These are phyloP conservation scores for Aplysia californica DNA, from an alignment of 1,140 invertebrate species.

Conservation along the genomic window DNA sequence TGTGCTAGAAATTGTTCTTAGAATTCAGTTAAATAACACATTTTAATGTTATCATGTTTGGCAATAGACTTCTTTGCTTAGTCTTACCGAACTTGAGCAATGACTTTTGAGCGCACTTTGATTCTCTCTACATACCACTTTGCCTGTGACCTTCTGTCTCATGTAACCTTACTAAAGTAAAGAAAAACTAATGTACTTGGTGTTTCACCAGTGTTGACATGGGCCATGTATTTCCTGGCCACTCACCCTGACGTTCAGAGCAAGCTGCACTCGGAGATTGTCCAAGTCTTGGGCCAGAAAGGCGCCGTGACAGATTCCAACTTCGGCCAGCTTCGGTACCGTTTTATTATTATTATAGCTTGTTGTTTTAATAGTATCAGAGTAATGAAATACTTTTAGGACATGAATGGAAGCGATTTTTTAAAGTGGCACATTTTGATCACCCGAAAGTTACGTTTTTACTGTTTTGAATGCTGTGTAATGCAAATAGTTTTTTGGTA, in stretches of 20 bases:
- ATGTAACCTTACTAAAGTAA: no score
- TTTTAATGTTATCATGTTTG: no score
- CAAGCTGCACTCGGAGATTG: no score
- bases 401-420: neutral
- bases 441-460: neutral
- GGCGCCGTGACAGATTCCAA: conserved; percentile 39
- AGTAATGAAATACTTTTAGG: neutral
- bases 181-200: no score
- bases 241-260: no score
- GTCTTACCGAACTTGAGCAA: neutral
- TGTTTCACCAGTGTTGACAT: conserved; percentile 63
- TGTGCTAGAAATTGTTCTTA: no score
- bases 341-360: neutral
- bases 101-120: neutral
- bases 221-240: no score
- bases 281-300: conserved; percentile 38
- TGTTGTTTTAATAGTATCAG: neutral
- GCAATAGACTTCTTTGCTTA: no score
- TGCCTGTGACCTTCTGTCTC: neutral
- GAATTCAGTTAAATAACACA: no score
- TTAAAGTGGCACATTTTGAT: neutral
- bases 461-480: no score
- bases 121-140: neutral
- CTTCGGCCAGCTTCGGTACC: conserved; percentile 43
- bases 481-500: no score